Evolutionary conservation across 2,797 vertebrate genomes (phyloP), one percentile per base, ranked within the genome.

Genomic region (Ptychadena robeensis): DNA sequence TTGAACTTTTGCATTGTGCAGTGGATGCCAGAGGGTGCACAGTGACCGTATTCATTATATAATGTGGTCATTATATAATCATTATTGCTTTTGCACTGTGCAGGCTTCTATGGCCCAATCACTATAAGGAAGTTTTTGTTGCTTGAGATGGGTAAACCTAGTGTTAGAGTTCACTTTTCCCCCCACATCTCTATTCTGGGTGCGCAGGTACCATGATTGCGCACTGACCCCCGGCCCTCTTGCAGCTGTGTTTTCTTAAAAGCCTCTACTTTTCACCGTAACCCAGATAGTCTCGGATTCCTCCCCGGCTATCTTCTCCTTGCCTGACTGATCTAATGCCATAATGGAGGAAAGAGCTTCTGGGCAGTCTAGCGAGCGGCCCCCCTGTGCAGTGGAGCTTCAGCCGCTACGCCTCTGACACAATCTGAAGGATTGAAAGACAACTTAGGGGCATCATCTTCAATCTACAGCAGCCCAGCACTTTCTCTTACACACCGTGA

Each of bases 301-400:
- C 70, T 78, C 31, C 78, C 64, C 27, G 38, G 73, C 81, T 68
- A 64, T 81, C 72, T 11, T 83, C 82, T 73, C 73, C 68, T 37
- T 64, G 73, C 78, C 82, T 81, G 82, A 86, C 78, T 78, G 73
- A 78, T 81, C 77, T 72, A 83, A 78, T 73, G 71, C 48, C 63
- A 81, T 73, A 68, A 78, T 81, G 79, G 82, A 73, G 59, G 61
- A 83, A 81, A 81, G 79, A 85, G 82, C 82, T 85, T 27, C 71
- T 80, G 72, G 77, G 77, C 67, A 27, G 27, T n/a, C 40, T 48
- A 40, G 69, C 40, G 8, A 38, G 48, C 10, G 31, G 30, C 64
- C 25, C 72, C 69, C 44, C 37, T 70, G 65, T 76, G 44, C 75
- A 63, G 12, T 9, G 61, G 69, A 27, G 48, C 22, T 37, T 83